phyloP scores from a whole-genome alignment of 2,113 vertebrate species.

The Toxostoma redivivum region DNA sequence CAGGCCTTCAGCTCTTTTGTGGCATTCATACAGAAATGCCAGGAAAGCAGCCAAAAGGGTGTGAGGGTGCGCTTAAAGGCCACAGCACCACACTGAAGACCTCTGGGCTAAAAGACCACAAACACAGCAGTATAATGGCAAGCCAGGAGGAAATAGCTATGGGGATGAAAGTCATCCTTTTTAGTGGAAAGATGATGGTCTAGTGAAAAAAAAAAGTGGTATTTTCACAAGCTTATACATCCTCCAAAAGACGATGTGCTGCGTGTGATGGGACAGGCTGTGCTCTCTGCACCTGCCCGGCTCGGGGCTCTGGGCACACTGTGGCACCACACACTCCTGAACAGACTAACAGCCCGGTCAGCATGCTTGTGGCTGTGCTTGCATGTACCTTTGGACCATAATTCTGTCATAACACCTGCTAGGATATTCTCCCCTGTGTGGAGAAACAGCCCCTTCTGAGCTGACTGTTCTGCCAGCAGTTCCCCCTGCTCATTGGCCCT shows the following conservation, averaged over 20 bases:
- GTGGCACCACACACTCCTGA: rapidly evolving
- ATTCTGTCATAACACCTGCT: background rate
- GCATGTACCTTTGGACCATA: background rate
- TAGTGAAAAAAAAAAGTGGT: background rate
- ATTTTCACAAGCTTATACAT: background rate
- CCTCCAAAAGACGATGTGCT: rapidly evolving
- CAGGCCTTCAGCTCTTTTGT: background rate
- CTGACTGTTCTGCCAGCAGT: background rate
- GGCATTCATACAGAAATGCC: background rate
- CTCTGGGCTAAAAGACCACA: background rate
- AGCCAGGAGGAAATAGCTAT: background rate
- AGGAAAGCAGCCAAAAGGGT: background rate
- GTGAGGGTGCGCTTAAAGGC: background rate
- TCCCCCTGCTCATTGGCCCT: background rate
- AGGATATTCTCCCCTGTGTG: background rate
- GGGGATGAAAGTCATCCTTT: background rate
- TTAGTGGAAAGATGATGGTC: rapidly evolving
- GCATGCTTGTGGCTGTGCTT: background rate
- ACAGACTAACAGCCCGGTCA: background rate
- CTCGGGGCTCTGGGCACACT: rapidly evolving
- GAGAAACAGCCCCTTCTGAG: background rate
- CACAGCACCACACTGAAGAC: background rate
- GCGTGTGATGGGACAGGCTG: rapidly evolving
- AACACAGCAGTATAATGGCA: background rate
- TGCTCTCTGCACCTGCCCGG: background rate